A percentile compares a stretch with the other conserved stretches of the same genome.
Conservation (phyloP, 1,140 invertebrate genomes). For the Tyrophagus putrescentiae region DNA sequence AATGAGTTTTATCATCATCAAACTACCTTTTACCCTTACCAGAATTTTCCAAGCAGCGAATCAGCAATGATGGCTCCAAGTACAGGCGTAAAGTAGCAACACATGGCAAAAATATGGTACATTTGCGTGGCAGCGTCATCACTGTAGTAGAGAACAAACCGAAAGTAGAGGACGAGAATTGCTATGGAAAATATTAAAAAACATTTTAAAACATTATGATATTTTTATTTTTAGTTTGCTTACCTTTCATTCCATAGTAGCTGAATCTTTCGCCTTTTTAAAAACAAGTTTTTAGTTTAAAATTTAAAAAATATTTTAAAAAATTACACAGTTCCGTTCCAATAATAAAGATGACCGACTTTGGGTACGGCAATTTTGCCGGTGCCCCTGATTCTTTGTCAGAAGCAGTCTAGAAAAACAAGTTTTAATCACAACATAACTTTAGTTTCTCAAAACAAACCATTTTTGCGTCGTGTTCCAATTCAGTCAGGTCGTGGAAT, state of each 20-base stretch:
- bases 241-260: conserved; percentile 89
- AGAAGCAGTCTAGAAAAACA: too few species aligned
- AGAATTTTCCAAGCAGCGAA: conserved; percentile 63
- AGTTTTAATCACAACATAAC: too few species aligned
- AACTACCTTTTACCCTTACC: neutral
- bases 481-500: too few species aligned
- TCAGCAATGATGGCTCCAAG: conserved; percentile 76
- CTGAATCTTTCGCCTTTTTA: conserved; percentile 91
- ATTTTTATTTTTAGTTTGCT: conserved; percentile 34
- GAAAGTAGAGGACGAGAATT: conserved; percentile 62
- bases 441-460: too few species aligned
- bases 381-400: too few species aligned
- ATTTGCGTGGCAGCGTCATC: conserved; percentile 55
- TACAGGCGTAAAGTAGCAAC: conserved; percentile 73
- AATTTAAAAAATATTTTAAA: too few species aligned
- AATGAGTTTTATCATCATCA: conserved; percentile 35
- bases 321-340: conserved; percentile 90
- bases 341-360: conserved; percentile 81
- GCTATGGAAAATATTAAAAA: conserved; percentile 41
- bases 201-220: conserved; percentile 30
- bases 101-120: conserved; percentile 63
- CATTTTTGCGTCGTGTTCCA: too few species aligned
- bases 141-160: conserved; percentile 46
- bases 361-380: conserved; percentile 50
- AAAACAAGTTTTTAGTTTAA: too few species aligned